Base-by-base conservation (phyloP, 1,140 invertebrate species). In the Microvelia longipes region DNA sequence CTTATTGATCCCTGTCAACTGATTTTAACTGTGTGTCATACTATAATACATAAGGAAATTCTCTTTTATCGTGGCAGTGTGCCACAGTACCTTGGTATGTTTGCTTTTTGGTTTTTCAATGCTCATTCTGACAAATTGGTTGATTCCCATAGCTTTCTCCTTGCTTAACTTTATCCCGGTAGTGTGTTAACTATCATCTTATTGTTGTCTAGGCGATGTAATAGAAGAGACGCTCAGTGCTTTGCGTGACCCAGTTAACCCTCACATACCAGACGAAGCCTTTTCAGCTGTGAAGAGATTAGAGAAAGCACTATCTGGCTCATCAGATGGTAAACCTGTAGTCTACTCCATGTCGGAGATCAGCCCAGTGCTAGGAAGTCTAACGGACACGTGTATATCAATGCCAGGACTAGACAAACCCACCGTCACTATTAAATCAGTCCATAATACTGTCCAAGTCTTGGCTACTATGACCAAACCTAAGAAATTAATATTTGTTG, bases 391-490 rank as follows among this genome's bases (percentile, higher is more conserved):
- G 0, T 85, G 87, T 0, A 96, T 98, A 69, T 91, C 94, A 0
- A 96, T 98, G 92, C 96, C 96, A 0, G 96, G 96, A 0, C 83
- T 95, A 29, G 86, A 87, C 79, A 80, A 64, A 75, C 80, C 29
- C 28, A 77, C 80, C 68, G 86, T 92, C 2, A 94, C 87, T 0
- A 92, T 98, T 62, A 85, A 88, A 74, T 87, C 88, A 5, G 88
- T 98, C 1, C 87, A 91, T 72, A 89, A 92, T 71, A 86, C 86
- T n/a, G 90, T 96, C 0, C 88, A 91, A n/a, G 93, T 98, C 72
- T 82, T 99, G 63, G 94, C 95, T 1, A 98, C 96, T 0, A 98
- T 98, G 79, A 98, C 96, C 0, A 94, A 96, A 78, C 97, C 97
- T 0, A 99, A 99, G 76, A 99, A 98, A 80, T 82, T 99, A 0